Conservation (phyloP, 2,888 invertebrate genomes). For the Flexamia atlantica region DNA sequence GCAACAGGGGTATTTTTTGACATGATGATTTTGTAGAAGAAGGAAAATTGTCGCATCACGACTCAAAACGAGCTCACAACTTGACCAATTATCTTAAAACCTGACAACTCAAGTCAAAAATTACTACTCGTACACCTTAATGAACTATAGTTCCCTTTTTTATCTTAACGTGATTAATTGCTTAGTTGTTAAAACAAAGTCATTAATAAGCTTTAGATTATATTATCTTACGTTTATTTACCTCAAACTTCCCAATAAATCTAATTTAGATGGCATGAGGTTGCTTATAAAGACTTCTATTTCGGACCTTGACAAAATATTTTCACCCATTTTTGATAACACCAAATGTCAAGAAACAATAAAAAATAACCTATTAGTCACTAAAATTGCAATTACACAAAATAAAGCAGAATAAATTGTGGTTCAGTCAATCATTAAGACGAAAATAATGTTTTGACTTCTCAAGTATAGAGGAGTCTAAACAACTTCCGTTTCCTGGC, state of each 20-base stretch:
- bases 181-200: no score
- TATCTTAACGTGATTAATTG: no score
- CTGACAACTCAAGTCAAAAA: no score
- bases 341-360: neutral
- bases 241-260: slow-evolving; percentile 80
- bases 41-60: no score
- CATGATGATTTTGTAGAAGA: no score
- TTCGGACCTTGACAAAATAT: slow-evolving; percentile 75
- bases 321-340: slow-evolving; percentile 13
- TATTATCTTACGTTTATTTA: neutral
- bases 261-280: slow-evolving; percentile 81
- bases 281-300: slow-evolving; percentile 86
- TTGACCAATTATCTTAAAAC: no score
- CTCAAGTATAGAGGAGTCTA: neutral
- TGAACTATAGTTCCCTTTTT: no score
- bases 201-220: neutral
- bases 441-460: neutral
- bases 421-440: neutral
- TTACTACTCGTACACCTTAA: no score
- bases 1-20: no score
- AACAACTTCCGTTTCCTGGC: slow-evolving; percentile 30
- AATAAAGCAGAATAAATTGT: neutral
- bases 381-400: neutral
- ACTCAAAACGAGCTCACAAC: no score
- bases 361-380: neutral